Base-by-base conservation (phyloP, 35 echinoderm and acorn worm species). In the Acanthaster planci region DNA sequence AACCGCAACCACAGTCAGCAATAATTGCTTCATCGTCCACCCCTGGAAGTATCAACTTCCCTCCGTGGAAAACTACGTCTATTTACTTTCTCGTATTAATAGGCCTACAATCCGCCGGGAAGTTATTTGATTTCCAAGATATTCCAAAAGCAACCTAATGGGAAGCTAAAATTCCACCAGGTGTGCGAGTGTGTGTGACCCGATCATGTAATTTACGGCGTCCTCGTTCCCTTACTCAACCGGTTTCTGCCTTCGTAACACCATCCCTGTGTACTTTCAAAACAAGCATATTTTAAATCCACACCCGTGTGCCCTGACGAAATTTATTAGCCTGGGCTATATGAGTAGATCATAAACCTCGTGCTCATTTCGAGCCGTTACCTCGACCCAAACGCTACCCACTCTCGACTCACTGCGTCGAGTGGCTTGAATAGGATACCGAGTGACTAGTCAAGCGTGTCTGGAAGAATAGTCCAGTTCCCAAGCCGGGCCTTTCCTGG, bases 351-450 rank as follows among this genome's bases (percentile, higher is more conserved):
- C 23, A 29, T 29, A 22, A 67, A 22, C 17, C 27, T 68, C 29
- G 29, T 72, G 64, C 30, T 72, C 30, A 26, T 35, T 72, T 72
- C 42, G 30, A 72, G 30, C 7, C 3, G 26, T 7, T 14, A 21
- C 2, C 7, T 26, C 14, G 64, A 19, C 23, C 64, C 64, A 21
- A 72, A 72, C 10, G 64, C 19, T 29, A 26, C 10, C 64, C 60
- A 26, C 23, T 3, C 14, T 12, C 64, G 7, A 72, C 29, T 72
- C 19, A 72, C 64, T 72, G 26, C 34, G 64, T 14, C 64, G 64
- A 29, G 34, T 15, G 4, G 26, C 14, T 72, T 72, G 64, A 72
- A 72, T 72, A 72, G 64, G 64, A 72, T 72, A 72, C 64, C 64
- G 22, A 10, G 30, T 26, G 15, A 7, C 7, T 26, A 72, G 7